Conservation (phyloP, 1,140 invertebrate genomes). For the Cydia fagiglandana region DNA sequence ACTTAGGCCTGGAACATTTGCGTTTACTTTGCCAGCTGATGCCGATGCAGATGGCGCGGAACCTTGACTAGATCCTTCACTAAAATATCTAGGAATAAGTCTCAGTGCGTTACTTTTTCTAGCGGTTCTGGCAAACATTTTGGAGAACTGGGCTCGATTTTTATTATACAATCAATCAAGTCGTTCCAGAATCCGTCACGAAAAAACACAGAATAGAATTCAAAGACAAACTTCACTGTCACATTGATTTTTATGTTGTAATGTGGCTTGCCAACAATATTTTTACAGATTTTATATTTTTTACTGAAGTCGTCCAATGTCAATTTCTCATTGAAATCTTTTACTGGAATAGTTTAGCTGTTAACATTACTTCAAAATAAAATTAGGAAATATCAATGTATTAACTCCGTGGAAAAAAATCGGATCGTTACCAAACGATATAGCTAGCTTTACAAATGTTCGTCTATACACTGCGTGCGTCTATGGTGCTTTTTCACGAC, state of each 20-base stretch:
- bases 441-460: conserved; percentile 31
- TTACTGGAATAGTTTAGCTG: background rate
- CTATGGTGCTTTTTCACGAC: conserved; percentile 77
- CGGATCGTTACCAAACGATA: conserved; percentile 41
- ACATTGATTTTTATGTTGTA: conserved; percentile 1
- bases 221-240: conserved; percentile 2
- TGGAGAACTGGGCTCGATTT: background rate
- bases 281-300: background rate
- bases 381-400: background rate
- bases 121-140: conserved; percentile 34
- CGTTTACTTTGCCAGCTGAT: conserved; percentile 38
- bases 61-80: conserved; percentile 48
- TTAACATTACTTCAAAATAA: background rate
- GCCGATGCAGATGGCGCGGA: conserved; percentile 38
- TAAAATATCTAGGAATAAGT: conserved; percentile 50
- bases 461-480: conserved; percentile 41
- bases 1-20: conserved; percentile 83
- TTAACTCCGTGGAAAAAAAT: background rate
- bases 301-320: background rate
- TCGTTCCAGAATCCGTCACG: background rate
- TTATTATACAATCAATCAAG: conserved; percentile 30
- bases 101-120: conserved; percentile 37
- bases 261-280: background rate
- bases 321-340: background rate
- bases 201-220: background rate